phyloP scores from a whole-genome alignment of 2,113 vertebrate species.

The Microtus pennsylvanicus region DNA sequence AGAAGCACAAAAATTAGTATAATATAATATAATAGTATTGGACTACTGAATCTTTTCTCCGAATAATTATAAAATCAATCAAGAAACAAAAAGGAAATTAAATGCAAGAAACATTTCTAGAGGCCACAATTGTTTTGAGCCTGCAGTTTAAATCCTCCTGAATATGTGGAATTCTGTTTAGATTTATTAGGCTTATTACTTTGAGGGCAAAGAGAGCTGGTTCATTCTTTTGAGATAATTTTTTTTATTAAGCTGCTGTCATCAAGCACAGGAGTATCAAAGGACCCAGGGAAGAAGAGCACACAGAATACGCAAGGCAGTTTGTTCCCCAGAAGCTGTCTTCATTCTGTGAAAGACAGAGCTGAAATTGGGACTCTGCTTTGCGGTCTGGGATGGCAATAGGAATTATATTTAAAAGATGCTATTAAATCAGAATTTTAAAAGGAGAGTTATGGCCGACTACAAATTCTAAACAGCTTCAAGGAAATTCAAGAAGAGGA shows the following conservation, averaged over 20 bases:
- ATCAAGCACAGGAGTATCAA: slow-evolving; percentile 26
- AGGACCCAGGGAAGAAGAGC: background rate
- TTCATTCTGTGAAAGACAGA: slow-evolving; percentile 49
- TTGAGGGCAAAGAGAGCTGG: slow-evolving; percentile 28
- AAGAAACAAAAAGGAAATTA: background rate
- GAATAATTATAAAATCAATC: slow-evolving; percentile 38
- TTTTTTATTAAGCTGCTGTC: slow-evolving; percentile 57
- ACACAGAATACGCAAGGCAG: background rate
- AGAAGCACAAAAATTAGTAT: slow-evolving; percentile 39
- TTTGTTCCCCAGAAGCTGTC: slow-evolving; percentile 21
- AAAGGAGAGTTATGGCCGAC: slow-evolving; percentile 73
- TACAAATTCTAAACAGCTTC: slow-evolving; percentile 76
- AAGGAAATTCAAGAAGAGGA: slow-evolving; percentile 78
- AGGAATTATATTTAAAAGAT: slow-evolving; percentile 62
- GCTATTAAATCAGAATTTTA: slow-evolving; percentile 78
- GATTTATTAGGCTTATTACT: slow-evolving; percentile 45
- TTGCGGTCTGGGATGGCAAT: slow-evolving; percentile 46
- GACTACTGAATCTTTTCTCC: slow-evolving; percentile 14
- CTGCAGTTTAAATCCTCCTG: slow-evolving; percentile 25
- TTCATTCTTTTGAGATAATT: slow-evolving; percentile 55
- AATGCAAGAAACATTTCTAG: background rate
- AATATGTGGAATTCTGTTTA: background rate
- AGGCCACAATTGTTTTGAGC: background rate
- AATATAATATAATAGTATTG: slow-evolving; percentile 19
- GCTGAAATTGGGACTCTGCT: slow-evolving; percentile 53